Conservation (phyloP, 2,888 invertebrate genomes). For the Theretra japonica region DNA sequence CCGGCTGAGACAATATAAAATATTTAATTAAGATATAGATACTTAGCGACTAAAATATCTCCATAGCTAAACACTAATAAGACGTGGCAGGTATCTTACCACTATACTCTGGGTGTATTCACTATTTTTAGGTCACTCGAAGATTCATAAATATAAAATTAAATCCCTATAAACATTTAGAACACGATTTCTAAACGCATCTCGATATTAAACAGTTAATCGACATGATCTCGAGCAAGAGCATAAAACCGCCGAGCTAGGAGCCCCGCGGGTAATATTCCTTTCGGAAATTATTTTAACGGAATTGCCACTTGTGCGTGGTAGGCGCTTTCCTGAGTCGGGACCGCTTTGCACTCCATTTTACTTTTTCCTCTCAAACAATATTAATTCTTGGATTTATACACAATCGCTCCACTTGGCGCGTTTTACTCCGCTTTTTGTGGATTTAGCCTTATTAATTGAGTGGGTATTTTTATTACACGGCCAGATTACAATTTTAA, state of each 20-base stretch:
- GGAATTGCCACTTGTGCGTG: conserved; percentile 65
- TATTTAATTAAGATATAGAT: no score
- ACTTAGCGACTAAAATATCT: no score
- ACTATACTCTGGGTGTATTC: no score
- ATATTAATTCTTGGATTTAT: conserved; percentile 28
- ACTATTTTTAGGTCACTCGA: no score
- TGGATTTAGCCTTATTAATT: conserved; percentile 13
- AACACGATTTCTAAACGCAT: no score
- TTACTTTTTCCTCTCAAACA: conserved; percentile 30
- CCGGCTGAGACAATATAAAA: no score
- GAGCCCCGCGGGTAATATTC: conserved; percentile 54
- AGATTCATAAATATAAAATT: no score
- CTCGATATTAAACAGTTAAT: no score
- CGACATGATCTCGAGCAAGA: no score
- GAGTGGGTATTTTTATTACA: conserved; percentile 24
- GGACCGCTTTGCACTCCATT: conserved; percentile 42
- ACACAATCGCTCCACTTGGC: conserved; percentile 21
- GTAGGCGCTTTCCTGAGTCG: conserved; percentile 51
- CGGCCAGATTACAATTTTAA: neutral
- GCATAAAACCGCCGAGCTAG: conserved; percentile 34
- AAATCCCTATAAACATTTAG: no score
- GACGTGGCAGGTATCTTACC: no score
- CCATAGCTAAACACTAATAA: no score
- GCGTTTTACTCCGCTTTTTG: conserved; percentile 15
- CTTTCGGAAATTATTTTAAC: conserved; percentile 68